Base-by-base conservation (phyloP, 1,140 invertebrate species). In the Halictus rubicundus region DNA sequence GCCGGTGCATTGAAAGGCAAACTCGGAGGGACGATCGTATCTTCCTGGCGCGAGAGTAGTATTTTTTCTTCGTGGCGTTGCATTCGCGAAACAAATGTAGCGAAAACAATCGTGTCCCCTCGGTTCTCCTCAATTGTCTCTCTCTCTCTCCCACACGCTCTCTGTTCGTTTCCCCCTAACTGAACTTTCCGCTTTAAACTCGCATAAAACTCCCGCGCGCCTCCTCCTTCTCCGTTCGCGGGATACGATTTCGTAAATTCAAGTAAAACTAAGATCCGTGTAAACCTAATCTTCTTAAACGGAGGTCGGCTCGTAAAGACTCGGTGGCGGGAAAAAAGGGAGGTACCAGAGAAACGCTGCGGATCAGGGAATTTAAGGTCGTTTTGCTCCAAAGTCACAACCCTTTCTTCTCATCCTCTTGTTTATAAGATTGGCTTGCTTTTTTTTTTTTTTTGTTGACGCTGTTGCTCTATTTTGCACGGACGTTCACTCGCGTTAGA, bases 271-370 rank as follows among this genome's bases (percentile, higher is more conserved):
- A 79, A 86, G 83, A 82, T 82, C 83, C 80, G 68, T 82, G 84
- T 85, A 86, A 85, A 86, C 83, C 79, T 85, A 86, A 86, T 86
- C 83, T 85, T 63, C 83, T 85, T 82, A 85, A 86, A 86, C 84
- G 84, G 73, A 78, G 73, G 60, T 64, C 60, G 52, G 69, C 64
- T 84, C 79, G 84, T 86, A 85, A 86, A 85, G 70, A 72, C 49
- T 65, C 59, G 23, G 57, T 37, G 32, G 0, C 23, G 42, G 19
- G 42, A 42, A 71, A 64, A 71, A 83, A 79, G 39, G 19, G 6
- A 6, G 54, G n/a, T 0, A n/a, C 21, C 21, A 57, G 32, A 32
- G 32, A 32, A n/a, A 32, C 32, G 32, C 5, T 32, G 32, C 32
- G 32, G 32, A 32, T 32, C 32, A 32, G 32, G 32, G 32, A 32